A percentile compares a stretch with the other conserved stretches of the same genome.
These are phyloP conservation scores for Ara ararauna DNA, from an alignment of 2,797 vertebrate species.

Conservation along the genomic window DNA sequence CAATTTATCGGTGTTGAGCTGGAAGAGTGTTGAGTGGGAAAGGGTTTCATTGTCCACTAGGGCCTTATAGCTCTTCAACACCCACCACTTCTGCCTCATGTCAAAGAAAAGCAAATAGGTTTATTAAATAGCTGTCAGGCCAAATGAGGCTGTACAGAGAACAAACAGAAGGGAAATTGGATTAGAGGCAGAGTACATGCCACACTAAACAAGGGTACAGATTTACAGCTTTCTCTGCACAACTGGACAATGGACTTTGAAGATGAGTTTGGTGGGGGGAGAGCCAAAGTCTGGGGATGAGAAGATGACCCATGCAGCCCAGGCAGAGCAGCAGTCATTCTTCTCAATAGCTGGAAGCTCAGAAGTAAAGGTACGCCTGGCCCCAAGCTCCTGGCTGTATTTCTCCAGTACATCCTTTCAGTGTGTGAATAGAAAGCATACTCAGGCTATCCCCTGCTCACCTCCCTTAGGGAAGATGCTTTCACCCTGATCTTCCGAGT, in stretches of 20 bases:
- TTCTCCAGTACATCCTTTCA: background rate
- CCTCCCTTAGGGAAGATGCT: background rate
- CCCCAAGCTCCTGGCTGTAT: background rate
- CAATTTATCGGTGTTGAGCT: constrained; percentile 81
- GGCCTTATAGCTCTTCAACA: constrained; percentile 83
- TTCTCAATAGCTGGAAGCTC: background rate
- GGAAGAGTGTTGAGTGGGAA: constrained; percentile 86
- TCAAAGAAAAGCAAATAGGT: constrained; percentile 83
- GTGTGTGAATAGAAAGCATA: background rate
- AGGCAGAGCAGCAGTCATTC: rapidly evolving
- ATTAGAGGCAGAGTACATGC: constrained; percentile 82
- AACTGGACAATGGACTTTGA: constrained; percentile 60
- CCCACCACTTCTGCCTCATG: constrained; percentile 83
- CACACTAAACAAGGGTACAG: constrained; percentile 79
- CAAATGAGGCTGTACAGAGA: constrained; percentile 79
- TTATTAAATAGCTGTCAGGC: constrained; percentile 88
- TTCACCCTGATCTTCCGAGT: background rate
- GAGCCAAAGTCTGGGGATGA: rapidly evolving
- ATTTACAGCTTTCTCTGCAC: constrained; percentile 74
- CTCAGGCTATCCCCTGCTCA: background rate
- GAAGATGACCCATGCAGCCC: background rate
- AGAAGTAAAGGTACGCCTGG: background rate
- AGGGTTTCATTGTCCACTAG: constrained; percentile 82
- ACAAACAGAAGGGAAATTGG: constrained; percentile 80
- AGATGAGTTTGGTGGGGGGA: background rate